Percentiles rank a stretch among this genome's conserved stretches.
Evolutionary conservation across 2,797 vertebrate genomes (phyloP).

Genomic region (Dryobates pubescens): DNA sequence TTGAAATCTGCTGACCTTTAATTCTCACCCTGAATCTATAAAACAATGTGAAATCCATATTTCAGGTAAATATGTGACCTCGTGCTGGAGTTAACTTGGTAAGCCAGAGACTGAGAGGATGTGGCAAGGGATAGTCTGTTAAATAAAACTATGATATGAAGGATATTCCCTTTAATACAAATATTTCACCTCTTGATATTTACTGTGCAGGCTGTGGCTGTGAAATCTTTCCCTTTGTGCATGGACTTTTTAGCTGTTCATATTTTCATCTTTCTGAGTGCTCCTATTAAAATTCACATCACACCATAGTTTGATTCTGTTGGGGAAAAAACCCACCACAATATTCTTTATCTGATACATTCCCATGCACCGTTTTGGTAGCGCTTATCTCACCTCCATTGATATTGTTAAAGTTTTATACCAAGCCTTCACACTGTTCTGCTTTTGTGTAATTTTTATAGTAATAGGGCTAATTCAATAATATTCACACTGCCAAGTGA

Average conservation of each 20-base stretch:
- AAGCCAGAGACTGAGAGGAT: background rate
- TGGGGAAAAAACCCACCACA: background rate
- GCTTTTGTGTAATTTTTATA: conserved; percentile 69
- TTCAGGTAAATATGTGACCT: conserved; percentile 26
- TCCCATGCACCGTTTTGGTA: conserved; percentile 60
- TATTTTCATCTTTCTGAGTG: conserved; percentile 32
- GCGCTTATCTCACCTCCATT: conserved; percentile 52
- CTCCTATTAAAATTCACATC: conserved; percentile 74
- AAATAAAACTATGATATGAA: conserved; percentile 24
- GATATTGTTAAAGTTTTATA: conserved; percentile 68
- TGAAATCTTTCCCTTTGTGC: conserved; percentile 20
- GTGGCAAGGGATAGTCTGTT: background rate
- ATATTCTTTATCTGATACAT: conserved; percentile 56
- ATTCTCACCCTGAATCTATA: conserved; percentile 19
- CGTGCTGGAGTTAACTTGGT: background rate
- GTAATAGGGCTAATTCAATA: conserved; percentile 72
- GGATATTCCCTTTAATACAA: conserved; percentile 13
- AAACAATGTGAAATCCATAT: conserved; percentile 1
- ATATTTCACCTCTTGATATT: conserved; percentile 54
- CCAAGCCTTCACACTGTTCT: conserved; percentile 70
- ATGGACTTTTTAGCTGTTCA: background rate
- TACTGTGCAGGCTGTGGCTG: conserved; percentile 3
- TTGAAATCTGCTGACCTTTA: conserved; percentile 27
- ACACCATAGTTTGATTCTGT: conserved; percentile 39
- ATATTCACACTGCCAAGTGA: conserved; percentile 60